Conservation (phyloP, 30 jellyfish, hydroid and myxozoan genomes). For the Chrysaora quinquecirrha region DNA sequence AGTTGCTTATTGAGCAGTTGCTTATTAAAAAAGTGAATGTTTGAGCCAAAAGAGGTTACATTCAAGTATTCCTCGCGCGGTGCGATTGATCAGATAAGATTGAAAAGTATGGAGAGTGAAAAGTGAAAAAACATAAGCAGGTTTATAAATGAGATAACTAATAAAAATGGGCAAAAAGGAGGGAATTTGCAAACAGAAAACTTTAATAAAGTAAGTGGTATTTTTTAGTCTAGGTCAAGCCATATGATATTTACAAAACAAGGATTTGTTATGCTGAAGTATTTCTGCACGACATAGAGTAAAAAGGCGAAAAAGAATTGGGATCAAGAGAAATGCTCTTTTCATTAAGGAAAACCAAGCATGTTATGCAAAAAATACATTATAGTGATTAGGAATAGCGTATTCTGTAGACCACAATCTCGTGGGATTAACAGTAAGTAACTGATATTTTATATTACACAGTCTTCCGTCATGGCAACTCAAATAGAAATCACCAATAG, state of each 20-base stretch:
- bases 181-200: no score
- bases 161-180: no score
- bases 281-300: background rate
- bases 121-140: no score
- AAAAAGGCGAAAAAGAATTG: conserved; percentile 11
- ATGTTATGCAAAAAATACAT: background rate
- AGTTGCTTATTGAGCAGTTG: no score
- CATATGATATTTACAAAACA: conserved; percentile 41
- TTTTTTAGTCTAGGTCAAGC: conserved; percentile 51
- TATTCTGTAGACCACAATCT: conserved; percentile 62
- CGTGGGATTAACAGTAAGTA: conserved; percentile 56
- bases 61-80: no score
- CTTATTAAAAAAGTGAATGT: no score
- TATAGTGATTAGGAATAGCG: conserved; percentile 36
- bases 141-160: no score
- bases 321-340: conserved; percentile 47
- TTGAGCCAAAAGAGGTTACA: no score
- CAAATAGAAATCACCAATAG: conserved; percentile 48
- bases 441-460: conserved; percentile 60
- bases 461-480: conserved; percentile 46
- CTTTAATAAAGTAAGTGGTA: no score
- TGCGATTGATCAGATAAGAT: no score
- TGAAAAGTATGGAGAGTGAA: no score
- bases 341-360: background rate
- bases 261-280: background rate